Conservation (phyloP, 2,113 vertebrate species). For the Tragulus kanchil region DNA sequence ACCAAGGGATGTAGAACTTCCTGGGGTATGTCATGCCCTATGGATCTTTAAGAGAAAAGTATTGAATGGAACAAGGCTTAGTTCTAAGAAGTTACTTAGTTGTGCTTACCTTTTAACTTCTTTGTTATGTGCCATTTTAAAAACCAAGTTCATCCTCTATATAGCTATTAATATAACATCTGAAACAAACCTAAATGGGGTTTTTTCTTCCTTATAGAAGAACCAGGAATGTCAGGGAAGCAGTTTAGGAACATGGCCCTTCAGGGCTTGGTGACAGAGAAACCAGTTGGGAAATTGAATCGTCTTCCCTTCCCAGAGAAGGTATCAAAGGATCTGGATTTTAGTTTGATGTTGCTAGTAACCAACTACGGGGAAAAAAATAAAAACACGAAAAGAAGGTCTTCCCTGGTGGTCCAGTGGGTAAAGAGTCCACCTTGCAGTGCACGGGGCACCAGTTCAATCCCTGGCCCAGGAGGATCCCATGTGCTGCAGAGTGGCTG, state of each 20-base stretch:
- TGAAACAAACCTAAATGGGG: background rate
- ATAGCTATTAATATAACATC: background rate
- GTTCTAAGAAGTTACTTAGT: background rate
- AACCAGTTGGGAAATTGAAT: background rate
- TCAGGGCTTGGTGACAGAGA: background rate
- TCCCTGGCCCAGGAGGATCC: no score
- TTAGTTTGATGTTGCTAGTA: background rate
- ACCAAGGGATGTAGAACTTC: background rate
- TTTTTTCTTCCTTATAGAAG: slow-evolving; percentile 38
- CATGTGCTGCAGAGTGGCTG: no score
- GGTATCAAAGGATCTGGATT: background rate
- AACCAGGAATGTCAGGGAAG: background rate
- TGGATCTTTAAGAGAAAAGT: background rate
- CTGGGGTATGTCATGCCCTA: background rate
- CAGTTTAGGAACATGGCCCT: background rate
- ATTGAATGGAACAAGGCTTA: background rate
- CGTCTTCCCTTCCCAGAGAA: background rate
- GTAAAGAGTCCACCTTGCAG: no score
- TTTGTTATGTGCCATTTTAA: background rate
- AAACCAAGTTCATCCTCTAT: background rate
- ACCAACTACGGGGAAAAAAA: background rate
- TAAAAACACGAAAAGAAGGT: no score
- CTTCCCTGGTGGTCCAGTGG: no score
- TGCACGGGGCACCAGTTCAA: no score
- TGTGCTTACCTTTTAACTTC: slow-evolving; percentile 1